Evolutionary conservation across 2,888 invertebrate species (phyloP).

Genomic region (Lasioglossum villosulum): DNA sequence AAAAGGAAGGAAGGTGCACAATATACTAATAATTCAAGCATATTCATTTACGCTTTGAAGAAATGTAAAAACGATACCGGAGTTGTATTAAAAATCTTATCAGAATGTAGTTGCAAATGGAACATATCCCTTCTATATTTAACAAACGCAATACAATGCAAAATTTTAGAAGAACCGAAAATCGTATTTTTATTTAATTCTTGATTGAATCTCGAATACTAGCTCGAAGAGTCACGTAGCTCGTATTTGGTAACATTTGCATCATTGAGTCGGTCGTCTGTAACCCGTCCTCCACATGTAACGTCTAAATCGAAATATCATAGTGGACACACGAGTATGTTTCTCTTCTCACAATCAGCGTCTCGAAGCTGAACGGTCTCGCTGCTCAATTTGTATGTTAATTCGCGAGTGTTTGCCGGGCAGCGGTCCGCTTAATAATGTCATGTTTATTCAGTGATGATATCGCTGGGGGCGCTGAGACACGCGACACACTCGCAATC

Average conservation of each 20-base stretch:
- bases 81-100: background rate
- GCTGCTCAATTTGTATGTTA: slow-evolving; percentile 84
- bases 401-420: slow-evolving; percentile 83
- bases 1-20: background rate
- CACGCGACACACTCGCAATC: slow-evolving; percentile 76
- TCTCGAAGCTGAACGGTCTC: slow-evolving; percentile 73
- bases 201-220: background rate
- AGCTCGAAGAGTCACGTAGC: background rate
- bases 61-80: background rate
- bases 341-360: slow-evolving; percentile 67
- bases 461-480: slow-evolving; percentile 80
- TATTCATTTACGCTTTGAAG: no score
- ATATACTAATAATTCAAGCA: background rate
- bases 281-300: slow-evolving; percentile 35
- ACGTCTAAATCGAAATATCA: slow-evolving; percentile 67
- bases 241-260: background rate
- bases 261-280: slow-evolving; percentile 4
- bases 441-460: slow-evolving; percentile 84
- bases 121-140: background rate
- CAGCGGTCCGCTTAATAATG: slow-evolving; percentile 84
- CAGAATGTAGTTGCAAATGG: background rate
- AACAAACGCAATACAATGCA: no score
- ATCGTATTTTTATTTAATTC: background rate
- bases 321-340: slow-evolving; percentile 60
- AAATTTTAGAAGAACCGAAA: background rate